These are phyloP conservation scores for Amblyopsis rosae DNA, from an alignment of 2,113 vertebrate genomes.

Conservation along the genomic window DNA sequence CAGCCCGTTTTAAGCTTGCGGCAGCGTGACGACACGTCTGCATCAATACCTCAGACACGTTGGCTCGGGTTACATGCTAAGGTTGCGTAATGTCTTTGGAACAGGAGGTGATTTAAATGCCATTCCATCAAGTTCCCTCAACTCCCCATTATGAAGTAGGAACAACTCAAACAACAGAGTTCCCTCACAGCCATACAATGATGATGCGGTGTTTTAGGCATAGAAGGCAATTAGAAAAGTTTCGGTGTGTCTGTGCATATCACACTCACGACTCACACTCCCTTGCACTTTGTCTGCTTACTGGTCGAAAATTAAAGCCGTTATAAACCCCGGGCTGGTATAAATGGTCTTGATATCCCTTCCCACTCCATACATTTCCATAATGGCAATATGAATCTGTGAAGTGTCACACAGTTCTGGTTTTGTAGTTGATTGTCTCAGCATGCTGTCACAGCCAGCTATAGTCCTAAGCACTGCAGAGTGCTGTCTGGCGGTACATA, in stretches of 20 bases:
- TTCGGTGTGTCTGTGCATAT: constrained; percentile 29
- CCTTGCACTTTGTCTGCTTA: constrained; percentile 6
- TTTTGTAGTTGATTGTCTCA: constrained; percentile 53
- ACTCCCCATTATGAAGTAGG: constrained; percentile 21
- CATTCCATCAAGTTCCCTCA: constrained; percentile 4
- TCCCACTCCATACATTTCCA: constrained; percentile 35
- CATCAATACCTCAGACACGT: constrained; percentile 1
- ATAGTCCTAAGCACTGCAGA: constrained; percentile 35
- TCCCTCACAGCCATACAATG: constrained; percentile 17
- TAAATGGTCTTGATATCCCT: constrained; percentile 21
- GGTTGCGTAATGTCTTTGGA: not conserved
- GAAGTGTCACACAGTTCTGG: constrained; percentile 39
- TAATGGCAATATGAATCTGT: constrained; percentile 40
- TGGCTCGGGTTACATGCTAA: constrained; percentile 1
- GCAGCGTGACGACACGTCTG: constrained; percentile 1
- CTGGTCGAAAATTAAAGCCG: constrained; percentile 28
- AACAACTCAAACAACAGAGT: constrained; percentile 26
- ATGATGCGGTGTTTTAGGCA: constrained; percentile 41
- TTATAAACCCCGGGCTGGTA: constrained; percentile 6
- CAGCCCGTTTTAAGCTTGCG: not conserved
- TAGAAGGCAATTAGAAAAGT: constrained; percentile 34
- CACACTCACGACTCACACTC: constrained; percentile 24
- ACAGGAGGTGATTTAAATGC: constrained; percentile 19
- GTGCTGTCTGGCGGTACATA: constrained; percentile 12
- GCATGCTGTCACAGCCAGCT: constrained; percentile 39